Conservation (phyloP, 2,797 vertebrate genomes). For the Meda fulgida region DNA sequence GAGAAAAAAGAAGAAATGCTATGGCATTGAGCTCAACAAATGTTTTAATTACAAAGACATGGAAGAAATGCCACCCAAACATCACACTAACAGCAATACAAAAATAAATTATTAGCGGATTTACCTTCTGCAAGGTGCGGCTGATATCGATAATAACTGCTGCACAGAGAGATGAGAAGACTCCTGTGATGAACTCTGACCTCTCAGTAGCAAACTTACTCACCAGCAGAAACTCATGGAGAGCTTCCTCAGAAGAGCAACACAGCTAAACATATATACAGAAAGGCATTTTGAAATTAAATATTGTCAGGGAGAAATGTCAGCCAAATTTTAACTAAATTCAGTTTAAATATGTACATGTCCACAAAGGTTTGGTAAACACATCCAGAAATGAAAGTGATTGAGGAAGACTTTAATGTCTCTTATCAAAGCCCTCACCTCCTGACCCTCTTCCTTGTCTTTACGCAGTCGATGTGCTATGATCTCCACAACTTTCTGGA, state of each 20-base stretch:
- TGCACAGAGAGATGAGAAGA: conserved; percentile 87
- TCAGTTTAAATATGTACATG: not conserved
- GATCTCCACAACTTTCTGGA: conserved; percentile 89
- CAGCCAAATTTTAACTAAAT: not conserved
- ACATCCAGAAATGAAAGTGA: not conserved
- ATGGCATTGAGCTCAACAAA: not conserved
- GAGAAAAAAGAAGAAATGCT: not conserved
- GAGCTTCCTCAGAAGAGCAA: conserved; percentile 73
- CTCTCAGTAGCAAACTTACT: conserved; percentile 73
- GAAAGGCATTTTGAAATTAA: not conserved
- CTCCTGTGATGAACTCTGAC: conserved; percentile 73
- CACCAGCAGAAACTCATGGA: conserved; percentile 82
- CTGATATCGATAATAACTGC: conserved; percentile 85
- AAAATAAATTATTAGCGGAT: not conserved
- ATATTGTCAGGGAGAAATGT: not conserved
- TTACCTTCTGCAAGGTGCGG: conserved; percentile 84
- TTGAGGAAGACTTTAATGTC: not conserved
- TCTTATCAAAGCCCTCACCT: conserved; percentile 71
- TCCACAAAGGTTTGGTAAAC: not conserved
- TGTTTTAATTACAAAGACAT: not conserved
- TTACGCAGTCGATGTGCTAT: conserved; percentile 79
- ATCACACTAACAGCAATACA: not conserved
- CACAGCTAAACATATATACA: conserved; percentile 79
- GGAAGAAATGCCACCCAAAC: not conserved
- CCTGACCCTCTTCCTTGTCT: conserved; percentile 81